These are phyloP conservation scores for Cydia fagiglandana DNA, from an alignment of 1,140 invertebrate species.

Conservation along the genomic window DNA sequence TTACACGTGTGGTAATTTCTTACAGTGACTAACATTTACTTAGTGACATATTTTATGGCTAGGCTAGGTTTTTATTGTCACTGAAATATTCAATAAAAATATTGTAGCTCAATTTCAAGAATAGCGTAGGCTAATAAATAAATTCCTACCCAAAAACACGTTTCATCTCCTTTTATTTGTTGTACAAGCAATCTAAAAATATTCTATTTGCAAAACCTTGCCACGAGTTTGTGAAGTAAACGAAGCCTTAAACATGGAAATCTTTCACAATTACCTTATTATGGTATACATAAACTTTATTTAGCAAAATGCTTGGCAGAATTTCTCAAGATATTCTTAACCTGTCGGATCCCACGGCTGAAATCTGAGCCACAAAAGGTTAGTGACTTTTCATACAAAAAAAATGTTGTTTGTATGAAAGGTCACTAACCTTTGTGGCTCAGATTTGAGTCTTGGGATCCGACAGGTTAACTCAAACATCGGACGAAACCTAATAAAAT, in stretches of 20 bases:
- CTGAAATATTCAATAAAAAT: no score
- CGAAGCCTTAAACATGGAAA: conserved; percentile 9
- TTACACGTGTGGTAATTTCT: background rate
- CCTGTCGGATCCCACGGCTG: no score
- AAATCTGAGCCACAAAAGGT: no score
- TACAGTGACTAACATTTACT: background rate
- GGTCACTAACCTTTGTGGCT: no score
- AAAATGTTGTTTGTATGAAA: no score
- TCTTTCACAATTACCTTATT: background rate
- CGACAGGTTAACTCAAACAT: no score
- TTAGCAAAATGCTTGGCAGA: background rate
- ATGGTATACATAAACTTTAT: background rate
- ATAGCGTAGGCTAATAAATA: background rate
- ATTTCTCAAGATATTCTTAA: background rate
- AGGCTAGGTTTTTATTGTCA: no score
- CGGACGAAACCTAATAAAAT: background rate
- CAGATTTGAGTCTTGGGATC: no score
- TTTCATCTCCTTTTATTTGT: background rate
- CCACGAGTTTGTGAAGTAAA: background rate
- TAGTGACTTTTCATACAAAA: no score
- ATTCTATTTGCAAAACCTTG: background rate
- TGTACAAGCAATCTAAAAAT: conserved; percentile 2
- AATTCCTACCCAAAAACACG: no score
- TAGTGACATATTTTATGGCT: no score
- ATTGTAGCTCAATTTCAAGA: no score